Evolutionary conservation across 2,113 vertebrate species (phyloP).

Genomic region (Nothobranchius furzeri): DNA sequence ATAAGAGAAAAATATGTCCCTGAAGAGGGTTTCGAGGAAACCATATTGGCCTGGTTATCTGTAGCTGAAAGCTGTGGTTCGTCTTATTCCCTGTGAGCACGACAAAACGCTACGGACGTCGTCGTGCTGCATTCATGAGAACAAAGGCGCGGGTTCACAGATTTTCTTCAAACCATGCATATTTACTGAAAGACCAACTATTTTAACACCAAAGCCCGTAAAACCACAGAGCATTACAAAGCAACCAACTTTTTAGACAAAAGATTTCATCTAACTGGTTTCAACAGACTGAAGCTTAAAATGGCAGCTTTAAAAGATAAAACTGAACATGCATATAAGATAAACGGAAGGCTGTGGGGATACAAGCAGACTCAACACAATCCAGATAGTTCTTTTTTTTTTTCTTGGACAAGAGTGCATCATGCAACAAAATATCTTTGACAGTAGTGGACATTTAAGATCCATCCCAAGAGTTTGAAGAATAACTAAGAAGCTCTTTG

Average conservation of each 20-base stretch:
- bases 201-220: slow-evolving; percentile 30
- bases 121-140: slow-evolving; percentile 44
- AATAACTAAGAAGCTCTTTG: no score
- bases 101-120: slow-evolving; percentile 41
- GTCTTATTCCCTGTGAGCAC: slow-evolving; percentile 52
- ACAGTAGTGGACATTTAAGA: no score
- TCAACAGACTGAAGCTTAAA: slow-evolving; percentile 2
- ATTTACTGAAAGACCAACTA: slow-evolving; percentile 21
- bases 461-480: no score
- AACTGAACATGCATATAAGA: neutral
- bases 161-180: slow-evolving; percentile 40
- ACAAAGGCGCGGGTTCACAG: slow-evolving; percentile 22
- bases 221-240: slow-evolving; percentile 29
- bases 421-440: no score
- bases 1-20: slow-evolving; percentile 29
- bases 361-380: no score
- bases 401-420: no score
- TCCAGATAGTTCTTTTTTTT: no score
- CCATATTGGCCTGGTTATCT: slow-evolving; percentile 47
- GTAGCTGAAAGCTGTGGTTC: slow-evolving; percentile 45
- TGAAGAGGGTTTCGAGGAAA: slow-evolving; percentile 44
- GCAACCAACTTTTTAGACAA: neutral
- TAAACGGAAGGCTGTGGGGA: no score
- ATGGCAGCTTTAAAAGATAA: neutral
- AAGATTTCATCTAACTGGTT: slow-evolving; percentile 1